Evolutionary conservation across 2,888 invertebrate species (phyloP), one percentile per base, ranked within the genome.

Genomic region (Trilocha varians): DNA sequence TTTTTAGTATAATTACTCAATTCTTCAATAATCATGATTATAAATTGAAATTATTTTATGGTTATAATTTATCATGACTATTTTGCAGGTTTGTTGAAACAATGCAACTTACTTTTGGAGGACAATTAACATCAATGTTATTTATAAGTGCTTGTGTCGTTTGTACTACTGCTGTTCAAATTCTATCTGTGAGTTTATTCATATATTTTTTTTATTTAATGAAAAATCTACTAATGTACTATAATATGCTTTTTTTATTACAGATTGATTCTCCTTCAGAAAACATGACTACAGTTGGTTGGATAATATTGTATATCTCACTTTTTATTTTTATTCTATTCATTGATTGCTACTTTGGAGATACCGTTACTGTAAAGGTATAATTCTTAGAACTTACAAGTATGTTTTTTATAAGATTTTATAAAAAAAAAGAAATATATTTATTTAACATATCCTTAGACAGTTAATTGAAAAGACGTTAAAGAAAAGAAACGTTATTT

Each of bases 281-380:
- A 14, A 64, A 75, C 39, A 41, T 68, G 3, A 46, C 52, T 2
- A 65, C 63, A 36, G 55, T 73, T 1, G 16, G 55, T 2, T 76
- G 73, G 74, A 54, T 71, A 2, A 41, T 69, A 2, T 50, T 55
- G 1, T 78, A 63, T 43, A 36, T 76, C 17, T 36, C 45, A 0
- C 54, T 71, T 32, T 50, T 70, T 34, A 53, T 61, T 14, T 14
- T 43, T 11, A 59, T 59, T 32, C 54, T 73, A 6, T 76, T 62
- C 34, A 43, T 68, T 3, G 75, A 75, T 40, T 71, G 70, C 41
- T 74, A 70, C 43, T 71, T 67, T 38, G 75, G 70, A n/a, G 67
- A 70, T 43, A 44, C 53, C 1, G 48, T 77, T 2, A 70, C 74
- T 1, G 44, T 43, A 1, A 75, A 73, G 65, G 77, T 75, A 57